phyloP scores from a whole-genome alignment of 1,140 invertebrate genomes.

The Chrysomallon squamiferum region DNA sequence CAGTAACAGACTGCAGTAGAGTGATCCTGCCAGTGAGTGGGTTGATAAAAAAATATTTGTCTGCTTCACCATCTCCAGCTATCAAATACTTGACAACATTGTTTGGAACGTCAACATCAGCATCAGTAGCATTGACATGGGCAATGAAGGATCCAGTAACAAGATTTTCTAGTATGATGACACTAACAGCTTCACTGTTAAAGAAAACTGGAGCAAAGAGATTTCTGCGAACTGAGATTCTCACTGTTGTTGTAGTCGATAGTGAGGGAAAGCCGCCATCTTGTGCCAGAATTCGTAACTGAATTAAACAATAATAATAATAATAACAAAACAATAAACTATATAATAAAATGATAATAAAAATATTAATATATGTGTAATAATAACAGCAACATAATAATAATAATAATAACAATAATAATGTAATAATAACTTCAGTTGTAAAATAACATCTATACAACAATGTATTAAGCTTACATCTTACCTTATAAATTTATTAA shows the following conservation, averaged over 20 bases:
- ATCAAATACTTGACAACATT: constrained; percentile 25
- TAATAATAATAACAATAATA: no score
- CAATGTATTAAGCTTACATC: no score
- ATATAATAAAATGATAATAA: background rate
- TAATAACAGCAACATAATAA: no score
- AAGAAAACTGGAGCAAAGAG: constrained; percentile 29
- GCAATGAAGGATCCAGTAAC: constrained; percentile 13
- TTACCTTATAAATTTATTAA: no score
- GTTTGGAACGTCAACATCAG: constrained; percentile 27
- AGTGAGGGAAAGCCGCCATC: constrained; percentile 32
- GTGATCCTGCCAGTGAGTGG: constrained; percentile 82
- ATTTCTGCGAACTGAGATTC: constrained; percentile 43
- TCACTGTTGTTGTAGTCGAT: constrained; percentile 28
- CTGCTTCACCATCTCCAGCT: constrained; percentile 18
- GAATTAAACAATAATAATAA: no score
- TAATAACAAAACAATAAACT: background rate
- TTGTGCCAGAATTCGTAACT: constrained; percentile 25
- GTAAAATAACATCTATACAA: no score
- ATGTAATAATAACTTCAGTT: no score
- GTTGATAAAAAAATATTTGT: constrained; percentile 77
- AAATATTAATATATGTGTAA: no score
- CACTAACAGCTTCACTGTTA: constrained; percentile 11
- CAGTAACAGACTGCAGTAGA: constrained; percentile 24
- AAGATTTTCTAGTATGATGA: constrained; percentile 9
- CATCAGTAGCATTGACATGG: constrained; percentile 31